Conservation (phyloP, 2,113 vertebrate species). For the Pteropus alecto region DNA sequence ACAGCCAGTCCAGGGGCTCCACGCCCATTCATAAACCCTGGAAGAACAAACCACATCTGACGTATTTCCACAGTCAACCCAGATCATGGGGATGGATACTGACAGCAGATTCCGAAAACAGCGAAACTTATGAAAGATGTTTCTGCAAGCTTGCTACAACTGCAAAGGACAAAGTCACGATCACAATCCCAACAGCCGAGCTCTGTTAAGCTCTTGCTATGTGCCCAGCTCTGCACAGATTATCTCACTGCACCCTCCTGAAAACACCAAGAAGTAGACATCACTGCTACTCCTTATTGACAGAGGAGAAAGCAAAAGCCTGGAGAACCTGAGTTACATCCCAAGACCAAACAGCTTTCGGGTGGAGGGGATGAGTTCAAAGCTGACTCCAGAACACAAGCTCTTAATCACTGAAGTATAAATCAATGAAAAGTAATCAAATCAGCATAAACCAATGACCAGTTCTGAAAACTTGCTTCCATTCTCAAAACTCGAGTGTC, state of each 20-base stretch:
- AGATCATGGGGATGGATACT: neutral
- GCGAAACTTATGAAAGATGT: accelerated
- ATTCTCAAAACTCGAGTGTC: neutral
- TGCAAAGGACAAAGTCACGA: too few species aligned
- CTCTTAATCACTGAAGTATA: neutral
- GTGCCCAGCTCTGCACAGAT: neutral
- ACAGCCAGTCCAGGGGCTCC: neutral
- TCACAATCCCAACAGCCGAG: neutral
- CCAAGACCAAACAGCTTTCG: neutral
- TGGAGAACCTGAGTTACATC: neutral
- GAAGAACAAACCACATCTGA: neutral
- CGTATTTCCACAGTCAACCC: neutral
- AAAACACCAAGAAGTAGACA: neutral
- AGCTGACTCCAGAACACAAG: neutral
- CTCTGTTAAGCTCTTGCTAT: accelerated
- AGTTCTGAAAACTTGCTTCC: neutral
- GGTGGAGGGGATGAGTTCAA: neutral
- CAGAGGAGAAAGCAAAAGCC: neutral
- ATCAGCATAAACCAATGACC: neutral
- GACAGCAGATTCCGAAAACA: neutral
- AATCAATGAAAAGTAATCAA: neutral
- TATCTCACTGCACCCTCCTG: neutral
- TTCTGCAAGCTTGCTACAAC: neutral
- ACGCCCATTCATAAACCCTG: neutral
- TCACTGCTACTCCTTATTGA: neutral